phyloP scores from a whole-genome alignment of 2,113 vertebrate species.

The Osmerus mordax region DNA sequence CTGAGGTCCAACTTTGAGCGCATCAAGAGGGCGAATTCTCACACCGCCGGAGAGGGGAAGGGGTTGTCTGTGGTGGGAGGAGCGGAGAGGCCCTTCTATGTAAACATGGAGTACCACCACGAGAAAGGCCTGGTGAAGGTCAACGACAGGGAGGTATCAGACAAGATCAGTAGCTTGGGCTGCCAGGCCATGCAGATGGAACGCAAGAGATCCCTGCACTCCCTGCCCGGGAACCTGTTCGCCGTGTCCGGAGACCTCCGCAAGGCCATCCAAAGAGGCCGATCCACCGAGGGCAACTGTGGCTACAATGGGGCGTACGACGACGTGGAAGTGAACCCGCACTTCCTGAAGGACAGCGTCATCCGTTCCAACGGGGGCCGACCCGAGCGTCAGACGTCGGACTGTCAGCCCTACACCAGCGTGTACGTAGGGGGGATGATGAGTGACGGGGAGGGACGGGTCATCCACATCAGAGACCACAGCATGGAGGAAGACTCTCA shows the following conservation, averaged over 20 bases:
- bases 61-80: constrained; percentile 43
- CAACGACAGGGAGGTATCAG: constrained; percentile 88
- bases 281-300: constrained; percentile 75
- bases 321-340: constrained; percentile 80
- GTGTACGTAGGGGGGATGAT: constrained; percentile 79
- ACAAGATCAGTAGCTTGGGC: constrained; percentile 87
- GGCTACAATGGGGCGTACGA: constrained; percentile 84
- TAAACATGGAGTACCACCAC: constrained; percentile 92
- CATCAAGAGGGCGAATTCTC: constrained; percentile 78
- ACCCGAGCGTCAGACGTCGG: constrained; percentile 71
- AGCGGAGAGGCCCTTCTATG: constrained; percentile 80
- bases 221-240: constrained; percentile 69
- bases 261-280: constrained; percentile 72
- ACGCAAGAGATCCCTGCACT: constrained; percentile 80
- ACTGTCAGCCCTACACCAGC: constrained; percentile 87
- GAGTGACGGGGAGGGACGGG: constrained; percentile 68
- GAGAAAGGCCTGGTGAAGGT: constrained; percentile 88
- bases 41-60: constrained; percentile 69
- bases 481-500: constrained; percentile 77
- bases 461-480: constrained; percentile 75
- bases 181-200: constrained; percentile 95
- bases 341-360: constrained; percentile 66
- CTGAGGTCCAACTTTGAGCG: constrained; percentile 90
- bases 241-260: constrained; percentile 63
- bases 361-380: constrained; percentile 66